Percentiles rank a stretch among this genome's conserved stretches.
Evolutionary conservation across 2,888 invertebrate species (phyloP).

Genomic region (Orthonevra nobilis): DNA sequence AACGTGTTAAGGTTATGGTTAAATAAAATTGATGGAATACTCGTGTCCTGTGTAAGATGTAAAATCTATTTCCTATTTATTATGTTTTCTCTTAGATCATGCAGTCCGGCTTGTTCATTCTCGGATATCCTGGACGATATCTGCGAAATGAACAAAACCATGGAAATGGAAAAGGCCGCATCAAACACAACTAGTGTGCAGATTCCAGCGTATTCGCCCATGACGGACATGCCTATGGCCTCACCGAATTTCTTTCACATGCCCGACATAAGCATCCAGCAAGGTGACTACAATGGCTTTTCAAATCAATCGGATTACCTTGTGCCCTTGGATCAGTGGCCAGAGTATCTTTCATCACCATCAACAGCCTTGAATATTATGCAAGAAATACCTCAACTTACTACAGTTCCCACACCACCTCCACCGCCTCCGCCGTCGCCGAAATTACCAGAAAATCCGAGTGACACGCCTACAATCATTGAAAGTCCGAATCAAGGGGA

Average conservation of each 20-base stretch:
- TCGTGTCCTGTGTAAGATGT: too few relatives aligned
- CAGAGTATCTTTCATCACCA: slow-evolving; percentile 43
- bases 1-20: too few relatives aligned
- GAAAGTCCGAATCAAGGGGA: not conserved
- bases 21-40: too few relatives aligned
- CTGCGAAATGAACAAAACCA: slow-evolving; percentile 54
- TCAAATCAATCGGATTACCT: slow-evolving; percentile 49
- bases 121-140: slow-evolving; percentile 63
- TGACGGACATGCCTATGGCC: not conserved
- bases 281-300: slow-evolving; percentile 29
- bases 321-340: slow-evolving; percentile 49
- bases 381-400: slow-evolving; percentile 49
- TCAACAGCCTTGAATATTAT: slow-evolving; percentile 32
- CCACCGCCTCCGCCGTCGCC: not conserved
- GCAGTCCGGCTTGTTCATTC: slow-evolving; percentile 38
- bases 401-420: slow-evolving; percentile 7
- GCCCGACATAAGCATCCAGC: slow-evolving; percentile 40
- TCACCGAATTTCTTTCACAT: slow-evolving; percentile 38
- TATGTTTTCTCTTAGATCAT: slow-evolving; percentile 3
- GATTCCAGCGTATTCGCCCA: slow-evolving; percentile 2
- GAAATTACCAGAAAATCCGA: not conserved
- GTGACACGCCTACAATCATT: not conserved
- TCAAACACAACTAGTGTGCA: slow-evolving; percentile 1
- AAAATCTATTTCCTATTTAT: not conserved
- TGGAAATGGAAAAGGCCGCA: slow-evolving; percentile 27